phyloP scores from a whole-genome alignment of 2,113 vertebrate species.

The Entomyzon cyanotis region DNA sequence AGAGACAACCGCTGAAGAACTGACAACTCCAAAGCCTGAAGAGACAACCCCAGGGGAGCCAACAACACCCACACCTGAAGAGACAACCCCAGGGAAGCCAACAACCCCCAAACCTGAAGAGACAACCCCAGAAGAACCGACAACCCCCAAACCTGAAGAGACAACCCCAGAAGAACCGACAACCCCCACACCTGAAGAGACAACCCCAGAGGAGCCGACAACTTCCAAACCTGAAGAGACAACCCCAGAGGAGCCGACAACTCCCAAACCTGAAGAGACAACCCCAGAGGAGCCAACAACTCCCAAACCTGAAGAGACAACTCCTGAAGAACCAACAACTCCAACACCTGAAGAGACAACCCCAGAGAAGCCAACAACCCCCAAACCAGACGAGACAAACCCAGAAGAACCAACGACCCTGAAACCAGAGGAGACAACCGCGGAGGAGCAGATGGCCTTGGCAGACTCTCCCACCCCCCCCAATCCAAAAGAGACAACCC shows the following conservation, averaged over 20 bases:
- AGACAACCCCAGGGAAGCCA: background rate
- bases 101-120: background rate
- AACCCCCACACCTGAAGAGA: background rate
- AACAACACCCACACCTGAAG: no score
- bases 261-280: no score
- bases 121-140: no score
- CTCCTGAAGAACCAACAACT: background rate
- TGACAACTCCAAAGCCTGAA: fast-evolving
- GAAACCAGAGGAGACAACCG: background rate
- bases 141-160: no score
- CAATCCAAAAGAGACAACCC: fast-evolving
- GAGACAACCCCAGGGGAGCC: no score
- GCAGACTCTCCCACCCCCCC: fast-evolving
- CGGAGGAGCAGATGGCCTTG: background rate
- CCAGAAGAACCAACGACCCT: no score
- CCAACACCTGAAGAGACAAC: no score
- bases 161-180: no score
- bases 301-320: no score
- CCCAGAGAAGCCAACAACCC: no score
- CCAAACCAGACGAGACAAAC: no score
- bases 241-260: background rate
- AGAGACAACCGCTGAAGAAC: background rate
- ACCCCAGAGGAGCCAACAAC: no score
- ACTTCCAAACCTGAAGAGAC: background rate
- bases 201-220: background rate